Conservation (phyloP, 2,888 invertebrate species). For the Nemotelus nigrinus region DNA sequence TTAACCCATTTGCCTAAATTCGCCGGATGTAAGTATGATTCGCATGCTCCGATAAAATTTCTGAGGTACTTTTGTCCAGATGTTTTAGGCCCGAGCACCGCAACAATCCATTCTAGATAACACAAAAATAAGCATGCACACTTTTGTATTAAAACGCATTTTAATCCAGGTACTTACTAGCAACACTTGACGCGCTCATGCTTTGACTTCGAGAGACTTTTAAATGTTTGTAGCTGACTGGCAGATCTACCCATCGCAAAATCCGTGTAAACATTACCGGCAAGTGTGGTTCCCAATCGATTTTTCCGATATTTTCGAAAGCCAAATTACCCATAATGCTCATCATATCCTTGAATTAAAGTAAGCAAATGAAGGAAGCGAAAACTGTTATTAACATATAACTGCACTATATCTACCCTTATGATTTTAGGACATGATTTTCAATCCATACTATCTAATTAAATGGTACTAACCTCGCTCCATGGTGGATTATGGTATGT, state of each 20-base stretch:
- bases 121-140: background rate
- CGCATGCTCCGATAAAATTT: slow-evolving; percentile 82
- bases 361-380: slow-evolving; percentile 53
- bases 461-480: slow-evolving; percentile 48
- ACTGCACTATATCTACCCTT: too few species aligned
- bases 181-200: slow-evolving; percentile 56
- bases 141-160: too few species aligned
- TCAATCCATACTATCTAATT: too few species aligned
- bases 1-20: slow-evolving; percentile 85
- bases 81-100: slow-evolving; percentile 74
- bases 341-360: slow-evolving; percentile 71
- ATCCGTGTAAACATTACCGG: slow-evolving; percentile 80
- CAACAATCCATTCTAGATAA: slow-evolving; percentile 67
- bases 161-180: slow-evolving; percentile 46
- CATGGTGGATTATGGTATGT: slow-evolving; percentile 76
- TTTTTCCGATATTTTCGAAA: slow-evolving; percentile 78
- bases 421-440: too few species aligned
- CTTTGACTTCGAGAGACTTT: slow-evolving; percentile 69
- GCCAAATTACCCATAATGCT: slow-evolving; percentile 79
- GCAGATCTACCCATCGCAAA: slow-evolving; percentile 78
- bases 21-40: slow-evolving; percentile 90
- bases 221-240: slow-evolving; percentile 78
- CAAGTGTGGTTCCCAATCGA: slow-evolving; percentile 88
- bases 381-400: background rate
- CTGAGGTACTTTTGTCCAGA: slow-evolving; percentile 77